phyloP scores from a whole-genome alignment of 2,113 vertebrate genomes.

The Stomatorhinus ivindoensis region DNA sequence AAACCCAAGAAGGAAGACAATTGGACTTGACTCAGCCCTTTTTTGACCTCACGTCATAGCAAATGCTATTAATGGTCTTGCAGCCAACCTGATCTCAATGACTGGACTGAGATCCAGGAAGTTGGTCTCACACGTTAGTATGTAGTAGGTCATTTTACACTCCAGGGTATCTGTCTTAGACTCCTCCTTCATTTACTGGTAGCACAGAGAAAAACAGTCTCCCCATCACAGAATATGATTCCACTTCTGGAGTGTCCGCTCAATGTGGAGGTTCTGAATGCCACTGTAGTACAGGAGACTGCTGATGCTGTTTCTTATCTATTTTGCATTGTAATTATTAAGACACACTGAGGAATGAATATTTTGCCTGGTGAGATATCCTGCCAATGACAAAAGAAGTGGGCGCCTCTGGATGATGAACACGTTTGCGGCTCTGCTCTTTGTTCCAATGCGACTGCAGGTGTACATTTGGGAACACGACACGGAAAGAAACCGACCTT shows the following conservation, averaged over 20 bases:
- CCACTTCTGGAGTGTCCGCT: background rate
- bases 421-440: background rate
- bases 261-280: background rate
- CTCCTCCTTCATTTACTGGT: background rate
- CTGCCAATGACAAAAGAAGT: background rate
- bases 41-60: background rate
- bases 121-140: background rate
- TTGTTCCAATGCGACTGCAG: background rate
- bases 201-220: background rate
- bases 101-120: background rate
- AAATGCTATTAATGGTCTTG: background rate
- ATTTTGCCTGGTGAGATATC: background rate
- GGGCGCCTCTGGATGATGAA: background rate
- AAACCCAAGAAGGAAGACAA: background rate
- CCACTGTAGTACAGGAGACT: background rate
- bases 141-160: background rate
- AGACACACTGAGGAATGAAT: background rate
- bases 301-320: background rate
- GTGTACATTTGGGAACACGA: background rate
- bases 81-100: background rate
- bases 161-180: background rate
- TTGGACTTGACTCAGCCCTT: background rate
- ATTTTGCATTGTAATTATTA: background rate
- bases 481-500: background rate
- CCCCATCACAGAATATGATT: background rate